These are phyloP conservation scores for Gambusia holbrooki DNA, from an alignment of 2,113 vertebrate species.

Conservation along the genomic window DNA sequence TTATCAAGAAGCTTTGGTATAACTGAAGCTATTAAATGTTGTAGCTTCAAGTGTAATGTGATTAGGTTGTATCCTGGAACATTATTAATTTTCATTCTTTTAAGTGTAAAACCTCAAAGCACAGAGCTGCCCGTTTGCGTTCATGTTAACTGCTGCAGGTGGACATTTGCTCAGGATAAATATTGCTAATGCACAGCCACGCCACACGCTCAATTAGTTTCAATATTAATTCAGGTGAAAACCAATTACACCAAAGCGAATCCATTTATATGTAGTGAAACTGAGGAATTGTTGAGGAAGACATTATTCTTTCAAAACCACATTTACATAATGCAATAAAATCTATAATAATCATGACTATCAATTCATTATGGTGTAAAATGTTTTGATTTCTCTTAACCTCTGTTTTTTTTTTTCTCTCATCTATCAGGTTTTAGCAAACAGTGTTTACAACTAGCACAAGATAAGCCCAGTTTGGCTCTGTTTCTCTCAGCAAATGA, in stretches of 20 bases:
- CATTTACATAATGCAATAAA: not conserved
- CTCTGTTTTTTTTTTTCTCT: not conserved
- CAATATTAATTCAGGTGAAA: constrained; percentile 13
- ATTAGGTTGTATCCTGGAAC: not conserved
- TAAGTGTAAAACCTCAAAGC: constrained; percentile 25
- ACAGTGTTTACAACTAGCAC: constrained; percentile 2
- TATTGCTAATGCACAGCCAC: constrained; percentile 20
- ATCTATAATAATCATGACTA: not conserved
- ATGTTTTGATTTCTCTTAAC: not conserved
- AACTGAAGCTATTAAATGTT: constrained; percentile 19
- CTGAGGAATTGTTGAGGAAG: constrained; percentile 7
- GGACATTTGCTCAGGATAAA: constrained; percentile 18
- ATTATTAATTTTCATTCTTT: constrained; percentile 19
- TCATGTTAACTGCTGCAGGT: not conserved
- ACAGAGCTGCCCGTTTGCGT: constrained; percentile 4
- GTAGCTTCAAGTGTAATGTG: constrained; percentile 15
- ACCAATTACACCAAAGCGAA: not conserved
- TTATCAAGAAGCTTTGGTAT: not conserved
- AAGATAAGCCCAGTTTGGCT: constrained; percentile 2
- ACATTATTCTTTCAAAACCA: not conserved
- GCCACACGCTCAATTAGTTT: constrained; percentile 21
- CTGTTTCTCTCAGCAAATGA: constrained; percentile 4
- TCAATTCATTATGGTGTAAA: not conserved
- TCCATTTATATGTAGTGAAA: constrained; percentile 1
- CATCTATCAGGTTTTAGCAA: constrained; percentile 3